Evolutionary conservation across 2,113 vertebrate genomes (phyloP).

Genomic region (Alligator mississippiensis): DNA sequence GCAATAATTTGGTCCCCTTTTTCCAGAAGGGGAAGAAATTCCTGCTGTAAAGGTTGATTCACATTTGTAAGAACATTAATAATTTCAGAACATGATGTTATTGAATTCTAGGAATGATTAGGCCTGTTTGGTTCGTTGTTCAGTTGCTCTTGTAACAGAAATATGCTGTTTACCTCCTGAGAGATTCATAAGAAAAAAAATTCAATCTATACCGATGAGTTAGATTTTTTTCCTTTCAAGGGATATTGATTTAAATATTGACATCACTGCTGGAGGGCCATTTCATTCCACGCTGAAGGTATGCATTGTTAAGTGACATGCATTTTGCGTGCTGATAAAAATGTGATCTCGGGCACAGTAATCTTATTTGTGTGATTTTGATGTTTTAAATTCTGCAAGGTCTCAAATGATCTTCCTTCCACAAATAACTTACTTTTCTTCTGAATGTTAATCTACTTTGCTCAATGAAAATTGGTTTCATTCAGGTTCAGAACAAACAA

Average conservation of each 20-base stretch:
- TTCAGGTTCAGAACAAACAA: conserved; percentile 50
- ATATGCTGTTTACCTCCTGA: conserved; percentile 56
- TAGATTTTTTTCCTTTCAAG: conserved; percentile 74
- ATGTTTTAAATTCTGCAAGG: background rate
- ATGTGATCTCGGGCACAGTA: conserved; percentile 51
- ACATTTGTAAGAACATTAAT: conserved; percentile 53
- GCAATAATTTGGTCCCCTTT: conserved; percentile 35
- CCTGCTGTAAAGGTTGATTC: conserved; percentile 42
- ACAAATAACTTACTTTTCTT: background rate
- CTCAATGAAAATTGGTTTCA: background rate
- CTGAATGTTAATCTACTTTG: background rate
- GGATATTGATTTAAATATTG: conserved; percentile 77
- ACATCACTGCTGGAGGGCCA: conserved; percentile 61
- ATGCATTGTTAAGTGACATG: conserved; percentile 62
- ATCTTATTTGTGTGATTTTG: conserved; percentile 16
- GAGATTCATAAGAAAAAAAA: conserved; percentile 75
- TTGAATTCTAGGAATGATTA: conserved; percentile 56
- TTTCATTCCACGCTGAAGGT: conserved; percentile 48
- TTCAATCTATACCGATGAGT: conserved; percentile 66
- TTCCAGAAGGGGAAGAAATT: conserved; percentile 20
- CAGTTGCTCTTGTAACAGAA: conserved; percentile 50
- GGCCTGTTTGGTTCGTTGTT: conserved; percentile 47
- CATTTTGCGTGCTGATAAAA: conserved; percentile 63
- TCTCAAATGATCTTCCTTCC: conserved; percentile 13
- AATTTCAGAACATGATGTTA: conserved; percentile 48